Evolutionary conservation across 2,797 vertebrate species (phyloP).

Genomic region (Philypnodon macrostomus): DNA sequence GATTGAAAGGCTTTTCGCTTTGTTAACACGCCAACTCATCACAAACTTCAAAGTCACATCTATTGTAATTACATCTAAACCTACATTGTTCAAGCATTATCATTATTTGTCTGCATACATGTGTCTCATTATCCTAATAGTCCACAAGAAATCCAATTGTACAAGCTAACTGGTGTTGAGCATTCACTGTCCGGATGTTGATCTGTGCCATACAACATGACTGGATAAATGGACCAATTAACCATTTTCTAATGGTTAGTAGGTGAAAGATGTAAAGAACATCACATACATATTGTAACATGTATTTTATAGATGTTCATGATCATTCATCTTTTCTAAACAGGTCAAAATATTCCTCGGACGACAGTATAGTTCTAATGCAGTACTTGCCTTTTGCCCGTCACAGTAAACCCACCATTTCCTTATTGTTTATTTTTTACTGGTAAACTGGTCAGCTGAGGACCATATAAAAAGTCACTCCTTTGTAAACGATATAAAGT

Average conservation of each 20-base stretch:
- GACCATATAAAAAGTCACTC: too few species aligned
- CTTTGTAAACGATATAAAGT: not conserved
- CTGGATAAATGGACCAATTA: constrained; percentile 9
- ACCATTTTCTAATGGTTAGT: constrained; percentile 5
- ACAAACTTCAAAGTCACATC: constrained; percentile 13
- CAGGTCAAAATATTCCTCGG: too few species aligned
- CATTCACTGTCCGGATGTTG: constrained; percentile 17
- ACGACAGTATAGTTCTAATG: too few species aligned
- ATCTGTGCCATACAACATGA: constrained; percentile 5
- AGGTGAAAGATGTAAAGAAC: constrained; percentile 19
- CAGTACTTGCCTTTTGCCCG: too few species aligned
- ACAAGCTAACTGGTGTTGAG: constrained; percentile 12
- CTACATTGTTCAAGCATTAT: too few species aligned
- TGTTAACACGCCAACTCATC: constrained; percentile 48
- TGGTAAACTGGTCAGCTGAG: not conserved
- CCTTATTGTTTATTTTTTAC: not conserved
- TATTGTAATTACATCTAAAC: too few species aligned
- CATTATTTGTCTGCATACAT: not conserved
- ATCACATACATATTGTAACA: constrained; percentile 63
- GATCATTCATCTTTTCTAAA: constrained; percentile 35
- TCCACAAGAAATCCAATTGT: not conserved
- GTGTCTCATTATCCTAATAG: constrained; percentile 2
- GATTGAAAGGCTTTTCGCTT: constrained; percentile 27
- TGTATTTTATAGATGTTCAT: constrained; percentile 51
- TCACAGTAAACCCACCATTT: too few species aligned